Conservation (phyloP, 2,797 vertebrate genomes). For the Carduelis carduelis region DNA sequence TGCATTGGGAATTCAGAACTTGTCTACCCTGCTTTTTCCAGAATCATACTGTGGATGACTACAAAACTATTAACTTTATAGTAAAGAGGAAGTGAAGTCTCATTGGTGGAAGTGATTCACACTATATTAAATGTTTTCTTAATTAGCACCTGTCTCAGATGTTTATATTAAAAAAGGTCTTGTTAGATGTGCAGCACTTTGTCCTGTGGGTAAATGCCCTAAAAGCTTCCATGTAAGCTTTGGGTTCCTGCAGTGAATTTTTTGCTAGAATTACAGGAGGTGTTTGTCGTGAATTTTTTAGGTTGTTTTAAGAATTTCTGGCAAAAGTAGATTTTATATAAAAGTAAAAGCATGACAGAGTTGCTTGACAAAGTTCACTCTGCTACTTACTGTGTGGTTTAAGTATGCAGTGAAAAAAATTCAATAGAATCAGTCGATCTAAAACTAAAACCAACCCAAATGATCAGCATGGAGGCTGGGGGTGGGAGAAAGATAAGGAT, state of each 20-base stretch:
- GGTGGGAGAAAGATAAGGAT: background rate
- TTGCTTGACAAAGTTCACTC: background rate
- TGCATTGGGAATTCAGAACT: conserved; percentile 37
- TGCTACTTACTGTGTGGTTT: background rate
- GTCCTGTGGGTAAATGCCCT: background rate
- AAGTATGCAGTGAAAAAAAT: background rate
- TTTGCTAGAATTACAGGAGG: background rate
- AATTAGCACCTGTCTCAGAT: background rate
- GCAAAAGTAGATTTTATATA: background rate
- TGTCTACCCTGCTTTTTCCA: conserved; percentile 28
- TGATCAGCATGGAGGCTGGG: fast-evolving
- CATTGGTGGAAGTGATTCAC: conserved; percentile 19
- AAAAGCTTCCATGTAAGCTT: background rate
- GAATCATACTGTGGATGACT: background rate
- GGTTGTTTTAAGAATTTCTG: background rate
- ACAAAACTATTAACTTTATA: background rate
- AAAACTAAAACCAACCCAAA: background rate
- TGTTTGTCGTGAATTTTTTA: background rate
- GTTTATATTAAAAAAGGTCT: background rate
- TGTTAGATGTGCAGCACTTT: background rate
- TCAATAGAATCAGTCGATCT: background rate
- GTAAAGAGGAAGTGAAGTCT: conserved; percentile 9
- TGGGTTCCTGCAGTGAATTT: background rate
- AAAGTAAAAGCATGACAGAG: background rate
- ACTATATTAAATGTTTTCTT: background rate